These are phyloP conservation scores for Scophthalmus maximus DNA, from an alignment of 2,113 vertebrate genomes.

Conservation along the genomic window DNA sequence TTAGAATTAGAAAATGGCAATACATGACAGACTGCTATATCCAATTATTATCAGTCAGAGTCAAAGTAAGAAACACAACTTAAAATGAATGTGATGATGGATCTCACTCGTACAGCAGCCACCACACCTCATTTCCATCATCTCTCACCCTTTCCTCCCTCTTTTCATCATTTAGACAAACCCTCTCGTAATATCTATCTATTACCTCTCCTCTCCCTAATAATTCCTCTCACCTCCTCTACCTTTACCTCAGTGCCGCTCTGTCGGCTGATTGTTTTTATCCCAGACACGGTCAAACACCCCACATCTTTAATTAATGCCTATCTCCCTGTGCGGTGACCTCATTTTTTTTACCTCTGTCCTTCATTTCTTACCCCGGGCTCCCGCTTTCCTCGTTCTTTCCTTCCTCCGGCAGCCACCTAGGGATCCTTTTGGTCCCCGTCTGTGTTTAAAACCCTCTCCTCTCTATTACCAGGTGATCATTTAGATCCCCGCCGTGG, in stretches of 20 bases:
- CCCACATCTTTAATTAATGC: conserved; percentile 60
- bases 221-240: conserved; percentile 9
- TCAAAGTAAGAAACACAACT: not conserved
- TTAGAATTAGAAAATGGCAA: too few relatives aligned
- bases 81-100: too few relatives aligned
- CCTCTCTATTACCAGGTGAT: conserved; percentile 57
- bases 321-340: conserved; percentile 38
- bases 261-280: conserved; percentile 39
- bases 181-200: not conserved
- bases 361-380: conserved; percentile 11
- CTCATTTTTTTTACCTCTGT: conserved; percentile 18
- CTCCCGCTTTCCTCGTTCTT: not conserved
- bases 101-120: not conserved
- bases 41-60: too few relatives aligned
- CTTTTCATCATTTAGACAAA: conserved; percentile 1
- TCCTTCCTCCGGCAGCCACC: conserved; percentile 17
- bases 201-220: not conserved
- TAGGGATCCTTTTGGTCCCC: conserved; percentile 37
- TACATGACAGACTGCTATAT: too few relatives aligned
- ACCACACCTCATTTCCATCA: not conserved
- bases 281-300: conserved; percentile 41
- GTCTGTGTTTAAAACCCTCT: conserved; percentile 29
- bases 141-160: not conserved
- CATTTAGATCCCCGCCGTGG: conserved; percentile 55
- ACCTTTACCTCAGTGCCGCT: conserved; percentile 2